Percentiles rank a stretch among this genome's conserved stretches.
Conservation (phyloP, 2,888 invertebrate genomes). For the Netelia fuscicornis region DNA sequence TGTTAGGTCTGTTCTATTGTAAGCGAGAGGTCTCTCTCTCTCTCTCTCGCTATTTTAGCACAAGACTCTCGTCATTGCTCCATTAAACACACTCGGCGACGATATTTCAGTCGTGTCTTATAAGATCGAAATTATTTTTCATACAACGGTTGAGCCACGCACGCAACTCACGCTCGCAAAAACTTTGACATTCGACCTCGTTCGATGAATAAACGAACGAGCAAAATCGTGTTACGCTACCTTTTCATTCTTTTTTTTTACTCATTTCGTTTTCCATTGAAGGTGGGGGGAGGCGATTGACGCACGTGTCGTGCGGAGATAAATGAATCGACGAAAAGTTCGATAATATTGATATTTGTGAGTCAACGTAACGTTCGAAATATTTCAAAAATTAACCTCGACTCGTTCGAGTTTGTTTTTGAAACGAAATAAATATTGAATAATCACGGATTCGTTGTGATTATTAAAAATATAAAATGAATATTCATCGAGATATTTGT, state of each 20-base stretch:
- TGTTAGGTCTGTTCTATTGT: constrained; percentile 6
- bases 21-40: constrained; percentile 5
- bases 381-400: too few relatives aligned
- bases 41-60: neutral
- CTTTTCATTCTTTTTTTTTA: neutral
- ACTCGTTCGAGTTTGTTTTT: too few relatives aligned
- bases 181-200: constrained; percentile 3
- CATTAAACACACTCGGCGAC: constrained; percentile 7
- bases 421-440: too few relatives aligned
- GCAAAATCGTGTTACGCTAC: neutral
- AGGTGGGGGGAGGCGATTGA: too few relatives aligned
- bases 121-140: neutral
- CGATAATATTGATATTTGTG: too few relatives aligned
- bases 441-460: too few relatives aligned
- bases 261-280: neutral
- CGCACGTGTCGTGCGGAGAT: neutral
- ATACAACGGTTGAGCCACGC: neutral
- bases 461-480: too few relatives aligned
- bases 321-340: neutral
- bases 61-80: neutral
- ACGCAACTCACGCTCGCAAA: constrained; percentile 5
- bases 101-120: constrained; percentile 8
- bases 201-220: neutral
- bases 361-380: too few relatives aligned
- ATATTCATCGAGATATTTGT: too few relatives aligned